These are phyloP conservation scores for Clarias magur DNA, from an alignment of 2,113 vertebrate genomes.

Conservation along the genomic window DNA sequence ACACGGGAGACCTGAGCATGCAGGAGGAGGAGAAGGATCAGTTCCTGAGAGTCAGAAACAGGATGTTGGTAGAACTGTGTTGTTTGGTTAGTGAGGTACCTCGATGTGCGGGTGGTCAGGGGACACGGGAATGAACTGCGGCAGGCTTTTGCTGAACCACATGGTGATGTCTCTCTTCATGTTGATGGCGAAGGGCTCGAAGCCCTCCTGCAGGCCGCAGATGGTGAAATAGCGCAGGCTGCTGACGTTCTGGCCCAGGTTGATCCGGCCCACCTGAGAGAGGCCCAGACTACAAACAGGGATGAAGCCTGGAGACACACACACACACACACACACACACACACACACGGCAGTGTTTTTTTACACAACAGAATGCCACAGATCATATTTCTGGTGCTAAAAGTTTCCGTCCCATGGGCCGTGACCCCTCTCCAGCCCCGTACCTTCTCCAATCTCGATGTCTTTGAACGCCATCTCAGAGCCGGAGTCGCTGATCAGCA, in stretches of 20 bases:
- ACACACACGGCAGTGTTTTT: background rate
- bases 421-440: background rate
- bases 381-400: no score
- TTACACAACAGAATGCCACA: background rate
- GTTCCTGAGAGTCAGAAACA: background rate
- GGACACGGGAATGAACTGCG: slow-evolving; percentile 79
- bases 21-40: background rate
- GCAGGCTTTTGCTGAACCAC: slow-evolving; percentile 95
- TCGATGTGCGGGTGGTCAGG: slow-evolving; percentile 84
- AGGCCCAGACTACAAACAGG: slow-evolving; percentile 88
- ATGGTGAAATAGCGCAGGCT: slow-evolving; percentile 89
- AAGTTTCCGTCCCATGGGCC: background rate
- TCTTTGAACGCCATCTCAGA: slow-evolving; percentile 84
- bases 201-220: slow-evolving; percentile 95
- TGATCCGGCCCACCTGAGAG: slow-evolving; percentile 85
- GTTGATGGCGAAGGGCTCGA: slow-evolving; percentile 93
- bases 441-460: slow-evolving; percentile 76
- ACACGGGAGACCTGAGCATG: slow-evolving; percentile 78
- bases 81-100: slow-evolving; percentile 63
- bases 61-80: background rate
- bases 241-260: slow-evolving; percentile 89
- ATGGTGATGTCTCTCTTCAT: slow-evolving; percentile 90
- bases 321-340: background rate
- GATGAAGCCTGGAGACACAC: slow-evolving; percentile 70
- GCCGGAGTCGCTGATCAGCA: slow-evolving; percentile 90